Base-by-base conservation (phyloP, 2,888 invertebrate genomes). In the Aphelenchoides bicaudatus region DNA sequence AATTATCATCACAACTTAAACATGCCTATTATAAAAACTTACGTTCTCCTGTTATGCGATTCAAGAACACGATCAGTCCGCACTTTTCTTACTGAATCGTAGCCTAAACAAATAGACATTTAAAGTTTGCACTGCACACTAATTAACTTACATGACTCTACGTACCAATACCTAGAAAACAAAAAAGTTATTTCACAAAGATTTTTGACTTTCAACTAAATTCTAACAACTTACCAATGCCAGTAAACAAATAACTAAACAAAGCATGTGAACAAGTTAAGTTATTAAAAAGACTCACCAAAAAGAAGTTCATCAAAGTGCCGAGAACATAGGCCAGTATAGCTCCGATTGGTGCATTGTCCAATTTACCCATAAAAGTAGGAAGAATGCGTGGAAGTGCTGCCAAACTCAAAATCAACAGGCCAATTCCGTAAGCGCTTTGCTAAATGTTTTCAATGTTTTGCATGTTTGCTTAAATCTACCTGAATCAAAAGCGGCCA, bases 91-190 rank as follows among this genome's bases (percentile, higher is more conserved):
- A 56, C 62, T 23, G 62, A 62, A 34, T 49, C 53, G n/a, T n/a
- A n/a, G n/a, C n/a, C n/a, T n/a, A n/a, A n/a, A n/a, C n/a, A n/a
- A n/a, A n/a, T n/a, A n/a, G n/a, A n/a, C n/a, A n/a, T n/a, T n/a
- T n/a, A n/a, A n/a, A n/a, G n/a, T n/a, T n/a, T n/a, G n/a, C n/a
- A n/a, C n/a, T n/a, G n/a, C 43, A 47, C 49, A 16, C 49, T 49
- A 29, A 61, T 66, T 63, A 65, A 73, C 60, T 64, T 61, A n/a
- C 59, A n/a, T n/a, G n/a, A 54, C 27, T 61, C 66, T 34, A 73
- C 70, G 61, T 69, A 64, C 73, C 73, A 73, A 55, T 73, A 73
- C n/a, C n/a, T n/a, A n/a, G n/a, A n/a, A n/a, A n/a, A n/a, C n/a
- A n/a, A n/a, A n/a, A n/a, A n/a, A n/a, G n/a, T n/a, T n/a, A n/a